Base-by-base conservation (phyloP, 2,888 invertebrate genomes). In the Phymatocera aterrima region DNA sequence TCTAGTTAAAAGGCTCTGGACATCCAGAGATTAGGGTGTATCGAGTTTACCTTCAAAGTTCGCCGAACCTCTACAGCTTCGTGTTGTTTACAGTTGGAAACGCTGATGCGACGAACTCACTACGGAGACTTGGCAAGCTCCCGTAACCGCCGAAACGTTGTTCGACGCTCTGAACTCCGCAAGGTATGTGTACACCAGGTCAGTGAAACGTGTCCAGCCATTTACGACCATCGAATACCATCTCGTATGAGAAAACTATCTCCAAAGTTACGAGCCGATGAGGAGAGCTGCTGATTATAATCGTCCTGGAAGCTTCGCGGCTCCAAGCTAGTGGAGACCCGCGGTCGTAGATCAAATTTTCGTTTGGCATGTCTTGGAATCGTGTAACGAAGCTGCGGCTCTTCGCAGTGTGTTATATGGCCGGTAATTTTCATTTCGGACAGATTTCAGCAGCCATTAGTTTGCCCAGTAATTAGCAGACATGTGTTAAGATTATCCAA, bases 51-150 rank as follows among this genome's bases (percentile, higher is more conserved):
- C 51, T 8, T 28, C 37, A 48, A 54, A 72, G 18, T 72, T 72
- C 3, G 24, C 51, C 40, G 31, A 72, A 72, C 18, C 64, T n/a
- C n/a, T n/a, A n/a, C 46, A n/a, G 57, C 4, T 31, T 18, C n/a
- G 51, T 72, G 12, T 75, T 84, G 85, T 85, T 85, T 85, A 77
- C 86, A 88, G 88, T 83, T 82, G 82, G 86, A 87, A 83, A 83
- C 84, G 82, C 84, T 88, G 83, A 83, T 83, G 82, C 86, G 88
- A 79, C 85, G 86, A 72, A 85, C 84, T 79, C 85, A 84, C 77
- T 88, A 88, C 82, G 88, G 88, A 34, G 85, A 87, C 79, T 83
- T 84, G 40, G 88, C 83, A 80, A 88, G 87, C 77, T 83, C 83
- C 21, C 82, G 84, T 43, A 88, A 88, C 82, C 85, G 86, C 18